Percentiles rank a stretch among this genome's conserved stretches.
phyloP scores from a whole-genome alignment of 2,888 invertebrate species.

The Cantharis lateralis region DNA sequence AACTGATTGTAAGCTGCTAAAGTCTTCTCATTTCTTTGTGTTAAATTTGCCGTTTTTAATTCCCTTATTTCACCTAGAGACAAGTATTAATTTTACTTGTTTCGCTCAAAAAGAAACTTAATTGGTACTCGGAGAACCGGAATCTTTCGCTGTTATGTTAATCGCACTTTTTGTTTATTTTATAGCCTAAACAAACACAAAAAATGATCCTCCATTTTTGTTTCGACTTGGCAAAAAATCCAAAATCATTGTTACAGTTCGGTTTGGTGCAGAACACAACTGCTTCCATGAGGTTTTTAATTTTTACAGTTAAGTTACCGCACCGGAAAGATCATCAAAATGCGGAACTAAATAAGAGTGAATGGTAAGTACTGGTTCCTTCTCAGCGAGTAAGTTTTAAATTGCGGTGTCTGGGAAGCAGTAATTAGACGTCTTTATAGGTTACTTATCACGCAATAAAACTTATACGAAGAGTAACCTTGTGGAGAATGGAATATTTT shows the following conservation, averaged over 20 bases:
- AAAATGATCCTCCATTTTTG: not conserved
- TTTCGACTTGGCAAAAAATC: not conserved
- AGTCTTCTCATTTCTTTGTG: conserved; percentile 30
- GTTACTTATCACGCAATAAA: not conserved
- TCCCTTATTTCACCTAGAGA: not conserved
- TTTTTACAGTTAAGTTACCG: not conserved
- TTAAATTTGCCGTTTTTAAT: conserved; percentile 17
- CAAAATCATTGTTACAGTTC: not conserved
- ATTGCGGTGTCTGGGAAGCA: not conserved
- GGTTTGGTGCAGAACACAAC: not conserved
- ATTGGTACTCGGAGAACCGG: not conserved
- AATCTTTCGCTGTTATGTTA: not conserved
- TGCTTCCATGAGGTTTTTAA: not conserved
- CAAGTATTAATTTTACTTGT: not conserved
- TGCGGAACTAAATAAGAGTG: not conserved
- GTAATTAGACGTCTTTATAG: not conserved
- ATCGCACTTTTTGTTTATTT: not conserved
- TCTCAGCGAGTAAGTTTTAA: not conserved
- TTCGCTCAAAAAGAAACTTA: not conserved
- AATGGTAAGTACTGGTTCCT: not conserved
- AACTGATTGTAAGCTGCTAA: conserved; percentile 18
- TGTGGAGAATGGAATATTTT: not conserved
- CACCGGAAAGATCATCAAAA: not conserved
- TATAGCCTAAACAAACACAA: not conserved
- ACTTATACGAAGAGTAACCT: not conserved